These are phyloP conservation scores for Genyomyrus donnyi DNA, from an alignment of 2,113 vertebrate genomes.

Conservation along the genomic window DNA sequence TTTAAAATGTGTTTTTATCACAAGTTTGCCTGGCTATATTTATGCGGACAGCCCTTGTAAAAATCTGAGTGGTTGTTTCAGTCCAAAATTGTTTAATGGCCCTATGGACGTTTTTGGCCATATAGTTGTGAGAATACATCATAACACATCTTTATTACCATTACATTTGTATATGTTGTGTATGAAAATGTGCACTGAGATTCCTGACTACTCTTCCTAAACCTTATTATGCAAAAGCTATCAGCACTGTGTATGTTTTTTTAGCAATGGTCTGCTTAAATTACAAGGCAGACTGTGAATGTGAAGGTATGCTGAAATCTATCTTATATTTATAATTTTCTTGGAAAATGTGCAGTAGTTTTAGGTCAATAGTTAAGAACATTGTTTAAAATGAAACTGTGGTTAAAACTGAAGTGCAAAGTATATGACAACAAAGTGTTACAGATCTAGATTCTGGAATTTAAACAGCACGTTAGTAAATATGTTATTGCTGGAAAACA, in stretches of 20 bases:
- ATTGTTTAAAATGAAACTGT: neutral
- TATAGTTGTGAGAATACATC: neutral
- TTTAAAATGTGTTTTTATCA: neutral
- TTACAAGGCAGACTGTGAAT: neutral
- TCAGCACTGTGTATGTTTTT: neutral
- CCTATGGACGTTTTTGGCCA: neutral
- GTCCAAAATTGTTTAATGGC: neutral
- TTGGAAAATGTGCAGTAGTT: neutral
- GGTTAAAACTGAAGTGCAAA: neutral
- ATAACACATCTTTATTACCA: neutral
- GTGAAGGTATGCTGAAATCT: neutral
- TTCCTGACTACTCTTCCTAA: neutral
- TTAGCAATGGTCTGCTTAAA: neutral
- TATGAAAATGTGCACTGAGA: neutral
- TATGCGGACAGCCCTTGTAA: neutral
- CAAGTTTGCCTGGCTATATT: neutral
- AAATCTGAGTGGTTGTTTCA: neutral
- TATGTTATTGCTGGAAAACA: neutral
- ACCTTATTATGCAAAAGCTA: neutral
- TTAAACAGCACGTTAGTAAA: neutral
- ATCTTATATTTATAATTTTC: neutral
- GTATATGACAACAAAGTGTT: neutral
- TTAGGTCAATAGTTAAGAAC: neutral
- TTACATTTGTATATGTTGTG: neutral
- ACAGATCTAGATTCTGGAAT: neutral